A percentile compares a stretch with the other conserved stretches of the same genome.
phyloP scores from a whole-genome alignment of 2,113 vertebrate species.

The Hyperopisus bebe region DNA sequence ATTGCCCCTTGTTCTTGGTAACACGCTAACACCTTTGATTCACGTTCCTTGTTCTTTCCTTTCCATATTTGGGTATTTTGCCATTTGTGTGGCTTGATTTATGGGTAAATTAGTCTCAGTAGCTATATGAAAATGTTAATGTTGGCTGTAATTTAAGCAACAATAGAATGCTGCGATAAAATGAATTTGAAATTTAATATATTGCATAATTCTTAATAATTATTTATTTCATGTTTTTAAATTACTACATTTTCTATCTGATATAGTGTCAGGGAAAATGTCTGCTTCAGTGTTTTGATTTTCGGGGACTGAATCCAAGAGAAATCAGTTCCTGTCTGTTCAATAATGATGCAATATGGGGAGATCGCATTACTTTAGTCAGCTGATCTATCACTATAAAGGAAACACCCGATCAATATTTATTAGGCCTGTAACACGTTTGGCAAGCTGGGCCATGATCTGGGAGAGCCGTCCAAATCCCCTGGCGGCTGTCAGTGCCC shows the following conservation, averaged over 20 bases:
- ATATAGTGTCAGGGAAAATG: background rate
- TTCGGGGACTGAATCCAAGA: background rate
- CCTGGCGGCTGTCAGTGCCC: background rate
- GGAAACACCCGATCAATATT: background rate
- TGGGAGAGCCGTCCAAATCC: background rate
- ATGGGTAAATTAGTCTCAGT: background rate
- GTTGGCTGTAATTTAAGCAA: background rate
- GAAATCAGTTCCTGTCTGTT: background rate
- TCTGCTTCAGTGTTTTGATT: background rate
- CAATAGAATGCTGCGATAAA: background rate
- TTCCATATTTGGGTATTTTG: background rate
- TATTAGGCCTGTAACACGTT: slow-evolving; percentile 4
- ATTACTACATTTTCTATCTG: background rate
- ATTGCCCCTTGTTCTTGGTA: background rate
- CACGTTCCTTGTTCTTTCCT: background rate
- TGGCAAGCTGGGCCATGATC: background rate
- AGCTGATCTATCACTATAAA: slow-evolving; percentile 8
- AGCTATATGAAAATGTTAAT: background rate
- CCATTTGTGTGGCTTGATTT: background rate
- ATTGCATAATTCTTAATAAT: background rate
- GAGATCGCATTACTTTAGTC: background rate
- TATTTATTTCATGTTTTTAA: background rate
- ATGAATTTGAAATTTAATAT: background rate
- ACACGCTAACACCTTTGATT: background rate
- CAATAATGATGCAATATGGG: background rate